phyloP scores from a whole-genome alignment of 2,888 invertebrate species.

The Euplagia quadripunctaria region DNA sequence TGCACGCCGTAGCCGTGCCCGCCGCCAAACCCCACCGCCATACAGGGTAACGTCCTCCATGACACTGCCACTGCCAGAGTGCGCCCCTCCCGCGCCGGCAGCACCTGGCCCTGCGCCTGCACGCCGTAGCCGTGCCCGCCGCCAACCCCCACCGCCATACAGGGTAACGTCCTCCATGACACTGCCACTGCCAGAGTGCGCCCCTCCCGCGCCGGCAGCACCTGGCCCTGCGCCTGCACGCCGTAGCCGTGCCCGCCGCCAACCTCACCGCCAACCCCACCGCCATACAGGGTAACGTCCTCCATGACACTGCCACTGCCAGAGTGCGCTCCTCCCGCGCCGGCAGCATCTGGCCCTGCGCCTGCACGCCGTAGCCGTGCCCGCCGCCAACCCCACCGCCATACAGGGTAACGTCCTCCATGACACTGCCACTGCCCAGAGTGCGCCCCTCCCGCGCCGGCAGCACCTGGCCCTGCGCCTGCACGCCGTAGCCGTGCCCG shows the following conservation, averaged over 20 bases:
- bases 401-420: constrained; percentile 52
- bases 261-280: no score
- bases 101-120: constrained; percentile 93
- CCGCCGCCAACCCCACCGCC: constrained; percentile 54
- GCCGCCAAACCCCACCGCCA: constrained; percentile 54
- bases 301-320: neutral
- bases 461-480: constrained; percentile 94
- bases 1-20: constrained; percentile 91
- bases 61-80: constrained; percentile 72
- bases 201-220: constrained; percentile 96
- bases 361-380: constrained; percentile 92
- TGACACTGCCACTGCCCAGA: neutral
- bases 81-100: constrained; percentile 96
- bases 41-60: constrained; percentile 50
- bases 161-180: constrained; percentile 37
- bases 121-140: constrained; percentile 89
- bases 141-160: constrained; percentile 55
- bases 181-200: constrained; percentile 86
- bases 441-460: constrained; percentile 96
- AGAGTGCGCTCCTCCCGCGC: constrained; percentile 93
- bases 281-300: constrained; percentile 56
- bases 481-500: constrained; percentile 90
- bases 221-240: constrained; percentile 94
- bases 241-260: constrained; percentile 86
- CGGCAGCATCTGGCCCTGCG: constrained; percentile 96